Evolutionary conservation across 2,888 invertebrate genomes (phyloP), one percentile per base, ranked within the genome.

Genomic region (Caenorhabditis sinica): DNA sequence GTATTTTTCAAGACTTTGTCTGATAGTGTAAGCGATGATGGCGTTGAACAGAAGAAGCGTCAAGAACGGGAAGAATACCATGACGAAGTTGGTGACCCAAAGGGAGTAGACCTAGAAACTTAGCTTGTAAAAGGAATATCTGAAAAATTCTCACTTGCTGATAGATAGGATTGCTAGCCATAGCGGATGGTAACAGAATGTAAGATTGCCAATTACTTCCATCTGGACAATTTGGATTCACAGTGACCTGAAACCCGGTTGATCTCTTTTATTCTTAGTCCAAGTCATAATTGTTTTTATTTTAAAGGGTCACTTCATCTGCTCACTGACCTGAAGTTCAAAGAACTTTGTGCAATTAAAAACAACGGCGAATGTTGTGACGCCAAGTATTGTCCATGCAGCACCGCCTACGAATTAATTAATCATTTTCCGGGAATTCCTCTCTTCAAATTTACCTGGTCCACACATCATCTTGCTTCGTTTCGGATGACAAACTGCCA

Each of bases 61-160:
- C 75, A 95, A 94, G 93, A 98, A 96, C 3, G 98, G 98, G 90
- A 98, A 95, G 90, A 97, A 95, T 93, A 97, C 97, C 95, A 97
- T 96, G 91, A 97, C 96, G 86, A 97, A 95, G 91, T 98, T 95
- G 94, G 98, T 97, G 94, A 97, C 95, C 96, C 97, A 97, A 93
- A 97, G 96, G 86, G 97, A 96, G 94, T 98, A 98, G 56, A 97
- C 95, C 88, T 88, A 43, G 40, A 85, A 71, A 40, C 6, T 15
- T 45, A 13, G 11, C 4, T n/a, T 23, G 9, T 53, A 25, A 13
- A 3, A 6, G n/a, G 6, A 53, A 36, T 60, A n/a, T 25, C 25
- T 17, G 58, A 60, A 15, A 30, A 30, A 17, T 11, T 49, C 23
- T 45, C 2, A 87, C 88, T 83, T 90, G 88, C 25, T 89, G 88